Conservation (phyloP, 1,140 invertebrate species). For the Anadara kagoshimensis region DNA sequence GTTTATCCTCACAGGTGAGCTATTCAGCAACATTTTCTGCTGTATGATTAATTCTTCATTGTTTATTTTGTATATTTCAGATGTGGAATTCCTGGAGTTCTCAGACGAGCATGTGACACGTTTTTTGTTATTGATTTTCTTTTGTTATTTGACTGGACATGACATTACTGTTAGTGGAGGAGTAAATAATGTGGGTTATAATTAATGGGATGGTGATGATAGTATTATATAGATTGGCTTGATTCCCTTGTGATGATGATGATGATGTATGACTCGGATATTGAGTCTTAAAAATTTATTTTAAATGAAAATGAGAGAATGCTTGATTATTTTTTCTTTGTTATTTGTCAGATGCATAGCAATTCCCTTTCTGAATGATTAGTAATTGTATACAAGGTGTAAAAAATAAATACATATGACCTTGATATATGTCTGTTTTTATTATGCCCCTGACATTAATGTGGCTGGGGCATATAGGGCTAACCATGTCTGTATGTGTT, state of each 20-base stretch:
- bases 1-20: no score
- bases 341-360: slow-evolving; percentile 34
- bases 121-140: slow-evolving; percentile 5
- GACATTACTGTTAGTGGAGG: slow-evolving; percentile 2
- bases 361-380: slow-evolving; percentile 28
- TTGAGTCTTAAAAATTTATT: slow-evolving; percentile 22
- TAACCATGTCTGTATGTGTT: no score
- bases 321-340: slow-evolving; percentile 35
- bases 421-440: background rate
- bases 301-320: slow-evolving; percentile 18
- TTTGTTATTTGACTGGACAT: slow-evolving; percentile 18
- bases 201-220: no score
- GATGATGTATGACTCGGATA: slow-evolving; percentile 19
- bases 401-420: slow-evolving; percentile 17
- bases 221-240: slow-evolving; percentile 17
- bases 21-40: background rate
- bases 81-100: slow-evolving; percentile 51
- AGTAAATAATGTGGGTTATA: background rate
- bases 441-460: no score
- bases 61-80: slow-evolving; percentile 26
- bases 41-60: background rate
- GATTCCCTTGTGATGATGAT: slow-evolving; percentile 18
- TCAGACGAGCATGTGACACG: slow-evolving; percentile 42
- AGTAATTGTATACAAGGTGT: slow-evolving; percentile 33
- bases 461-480: no score